Base-by-base conservation (phyloP, 2,113 vertebrate species). In the Sinosuthora webbiana region DNA sequence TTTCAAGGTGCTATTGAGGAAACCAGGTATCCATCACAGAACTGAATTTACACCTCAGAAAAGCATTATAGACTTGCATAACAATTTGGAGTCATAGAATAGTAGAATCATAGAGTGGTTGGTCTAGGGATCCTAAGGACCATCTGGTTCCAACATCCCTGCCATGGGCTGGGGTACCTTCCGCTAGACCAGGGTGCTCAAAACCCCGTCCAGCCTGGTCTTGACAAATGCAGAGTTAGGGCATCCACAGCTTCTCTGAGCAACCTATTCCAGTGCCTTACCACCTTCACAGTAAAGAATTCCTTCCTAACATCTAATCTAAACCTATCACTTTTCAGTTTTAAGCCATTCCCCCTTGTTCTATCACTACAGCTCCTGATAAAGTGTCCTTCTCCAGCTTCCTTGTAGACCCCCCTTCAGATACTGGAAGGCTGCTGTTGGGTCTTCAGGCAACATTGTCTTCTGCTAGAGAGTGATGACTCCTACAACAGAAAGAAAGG, bases 271-370 rank as follows among this genome's bases (percentile, higher is more conserved):
- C 45, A 37, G 15, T 45, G 52, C 23, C 23, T 67, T 50, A 45
- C n/a, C 11, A 53, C 20, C 5, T n/a, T 30, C 19, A n/a, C 3
- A 47, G n/a, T 25, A 62, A 68, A 28, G 13, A 47, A 41, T 68
- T 53, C 25, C 11, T 23, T 39, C 28, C 6, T 23, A 52, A 67
- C 8, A 89, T 45, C 44, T 67, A 50, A 39, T 50, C 28, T 35
- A 60, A 75, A 45, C 30, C 25, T 31, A 17, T 3, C 0, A 0
- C 10, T 28, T 62, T 68, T 41, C 39, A 41, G 16, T 41, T 53
- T 41, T 12, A 53, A 83, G 20, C 31, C n/a, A 31, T 55, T 53
- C 4, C 3, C 12, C 30, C 21, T 31, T n/a, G 28, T 41, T 13
- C 30, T 53, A 7, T 39, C 3, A 7, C n/a, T 41, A n/a, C 4